These are phyloP conservation scores for Andricus curvator DNA, from an alignment of 2,888 invertebrate genomes.

Conservation along the genomic window DNA sequence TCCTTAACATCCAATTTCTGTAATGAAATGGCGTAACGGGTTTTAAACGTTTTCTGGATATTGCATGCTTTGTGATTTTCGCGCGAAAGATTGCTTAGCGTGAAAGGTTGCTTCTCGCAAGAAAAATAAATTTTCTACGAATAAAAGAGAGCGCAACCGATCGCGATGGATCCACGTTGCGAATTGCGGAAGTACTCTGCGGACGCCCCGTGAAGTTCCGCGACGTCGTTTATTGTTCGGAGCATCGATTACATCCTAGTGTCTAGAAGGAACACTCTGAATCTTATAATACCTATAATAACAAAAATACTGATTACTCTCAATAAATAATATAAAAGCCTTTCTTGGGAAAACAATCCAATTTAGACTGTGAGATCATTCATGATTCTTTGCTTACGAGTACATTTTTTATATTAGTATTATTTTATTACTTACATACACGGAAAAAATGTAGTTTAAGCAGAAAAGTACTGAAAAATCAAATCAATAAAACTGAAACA, in stretches of 20 bases:
- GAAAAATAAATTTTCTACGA: neutral
- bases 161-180: neutral
- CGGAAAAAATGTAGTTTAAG: too few species aligned
- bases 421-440: too few species aligned
- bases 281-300: neutral
- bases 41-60: conserved; percentile 4
- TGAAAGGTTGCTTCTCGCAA: conserved; percentile 7
- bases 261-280: neutral
- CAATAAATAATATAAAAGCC: neutral
- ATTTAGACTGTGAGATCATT: neutral
- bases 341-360: neutral
- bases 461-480: too few species aligned
- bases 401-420: too few species aligned
- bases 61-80: conserved; percentile 3
- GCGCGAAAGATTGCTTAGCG: neutral
- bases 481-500: too few species aligned
- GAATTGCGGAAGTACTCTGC: conserved; percentile 3
- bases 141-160: conserved; percentile 5
- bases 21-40: neutral
- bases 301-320: neutral
- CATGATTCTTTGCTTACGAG: too few species aligned
- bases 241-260: conserved; percentile 2
- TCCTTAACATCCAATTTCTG: neutral
- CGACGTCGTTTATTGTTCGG: conserved; percentile 17
- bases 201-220: conserved; percentile 9